Base-by-base conservation (phyloP, 2,113 vertebrate genomes). In the Myocastor coypus region DNA sequence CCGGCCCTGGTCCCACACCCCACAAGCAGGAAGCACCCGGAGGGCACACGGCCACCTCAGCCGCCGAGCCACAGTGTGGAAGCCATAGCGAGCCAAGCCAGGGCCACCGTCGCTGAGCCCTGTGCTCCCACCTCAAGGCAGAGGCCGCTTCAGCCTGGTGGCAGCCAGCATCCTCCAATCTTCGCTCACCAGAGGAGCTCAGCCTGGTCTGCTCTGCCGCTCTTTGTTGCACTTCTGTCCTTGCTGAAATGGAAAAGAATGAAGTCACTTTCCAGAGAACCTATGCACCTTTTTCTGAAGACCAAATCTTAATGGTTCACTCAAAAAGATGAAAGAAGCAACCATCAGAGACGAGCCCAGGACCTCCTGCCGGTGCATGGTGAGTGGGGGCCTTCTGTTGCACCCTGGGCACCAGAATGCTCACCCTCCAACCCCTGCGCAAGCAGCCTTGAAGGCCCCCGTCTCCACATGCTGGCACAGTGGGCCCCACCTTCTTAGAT, bases 61-160 rank as follows among this genome's bases (percentile, higher is more conserved):
- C 98, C 98, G 94, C 98, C 98, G 96, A 99, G 98, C 98, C 99
- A 99, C 94, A 99, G 98, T 82, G 97, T 97, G 7, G 86, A 97
- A 92, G 98, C 98, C 99, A 99, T 99, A 98, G 97, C 98, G 97
- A 97, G 97, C 34, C 92, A 13, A 11, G 95, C 96, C 96, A 93
- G 90, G 97, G 94, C 34, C 82, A 96, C 63, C 0, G 24, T 96
- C 83, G 46, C 82, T 42, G 94, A 97, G 91, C 94, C 55, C 91
- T 52, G 85, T 63, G 63, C 87, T 97, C 82, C 83, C 59, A 32
- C 95, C 93, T 98, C 94, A 97, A 85, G 97, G 94, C 78, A 83
- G 96, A 95, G 98, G 97, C 96, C 97, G 98, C 96, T 98, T 63
- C 91, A 95, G 98, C 96, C 98, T 66, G 91, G 92, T 89, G 57